Evolutionary conservation across 92 coral and sea anemone genomes (phyloP).

Genomic region (Zoanthus gigantus): DNA sequence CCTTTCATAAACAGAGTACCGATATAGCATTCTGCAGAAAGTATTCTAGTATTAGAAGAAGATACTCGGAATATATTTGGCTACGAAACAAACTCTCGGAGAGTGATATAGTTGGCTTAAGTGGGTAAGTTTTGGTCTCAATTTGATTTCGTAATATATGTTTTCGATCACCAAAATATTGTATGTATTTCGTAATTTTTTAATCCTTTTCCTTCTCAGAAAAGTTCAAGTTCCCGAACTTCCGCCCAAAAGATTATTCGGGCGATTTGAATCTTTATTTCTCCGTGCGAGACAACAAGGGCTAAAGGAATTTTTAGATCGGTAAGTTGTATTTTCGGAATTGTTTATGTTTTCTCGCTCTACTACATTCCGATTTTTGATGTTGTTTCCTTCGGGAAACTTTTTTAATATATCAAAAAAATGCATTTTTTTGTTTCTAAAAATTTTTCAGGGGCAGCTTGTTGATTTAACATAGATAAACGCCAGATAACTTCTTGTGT

Average conservation of each 20-base stretch:
- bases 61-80: constrained; percentile 95
- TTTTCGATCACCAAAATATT: not conserved
- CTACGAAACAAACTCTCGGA: constrained; percentile 81
- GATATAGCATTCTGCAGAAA: constrained; percentile 90
- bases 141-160: not conserved
- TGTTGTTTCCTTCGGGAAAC: too few species aligned
- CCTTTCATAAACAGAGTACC: constrained; percentile 65
- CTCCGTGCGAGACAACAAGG: constrained; percentile 80
- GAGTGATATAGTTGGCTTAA: constrained; percentile 87
- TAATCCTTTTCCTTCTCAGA: constrained; percentile 37
- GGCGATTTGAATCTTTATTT: constrained; percentile 83
- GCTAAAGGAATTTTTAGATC: constrained; percentile 72
- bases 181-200: not conserved
- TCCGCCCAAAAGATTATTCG: constrained; percentile 86
- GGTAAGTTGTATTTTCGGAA: constrained; percentile 61
- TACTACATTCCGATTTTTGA: too few species aligned
- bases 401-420: too few species aligned
- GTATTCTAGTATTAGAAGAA: constrained; percentile 82
- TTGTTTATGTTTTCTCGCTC: not conserved
- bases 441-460: too few species aligned
- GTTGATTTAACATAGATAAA: too few species aligned
- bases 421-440: too few species aligned
- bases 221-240: constrained; percentile 75
- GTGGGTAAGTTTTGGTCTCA: constrained; percentile 62
- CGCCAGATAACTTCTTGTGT: too few species aligned